These are phyloP conservation scores for Cyrtonyx montezumae DNA, from an alignment of 2,113 vertebrate genomes.

Conservation along the genomic window DNA sequence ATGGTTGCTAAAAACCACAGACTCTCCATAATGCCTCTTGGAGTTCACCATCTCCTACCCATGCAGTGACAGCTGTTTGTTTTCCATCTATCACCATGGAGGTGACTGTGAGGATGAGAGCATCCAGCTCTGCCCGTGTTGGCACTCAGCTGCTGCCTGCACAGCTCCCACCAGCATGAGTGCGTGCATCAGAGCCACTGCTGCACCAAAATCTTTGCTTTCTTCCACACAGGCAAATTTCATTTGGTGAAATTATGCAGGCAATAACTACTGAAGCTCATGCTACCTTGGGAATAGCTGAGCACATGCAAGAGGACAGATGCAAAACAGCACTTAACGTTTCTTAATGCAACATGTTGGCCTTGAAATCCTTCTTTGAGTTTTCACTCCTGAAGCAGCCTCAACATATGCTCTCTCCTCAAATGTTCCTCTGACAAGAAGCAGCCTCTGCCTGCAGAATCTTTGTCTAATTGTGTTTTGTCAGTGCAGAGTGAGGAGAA, in stretches of 20 bases:
- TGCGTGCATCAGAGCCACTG: accelerated
- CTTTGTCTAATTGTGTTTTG: constrained; percentile 38
- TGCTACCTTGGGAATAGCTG: constrained; percentile 63
- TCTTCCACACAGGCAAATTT: constrained; percentile 38
- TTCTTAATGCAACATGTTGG: constrained; percentile 48
- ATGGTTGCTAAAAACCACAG: background rate
- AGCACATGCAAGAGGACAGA: constrained; percentile 61
- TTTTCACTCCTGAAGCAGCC: constrained; percentile 56
- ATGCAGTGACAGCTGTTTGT: background rate
- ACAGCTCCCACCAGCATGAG: background rate
- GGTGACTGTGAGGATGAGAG: accelerated
- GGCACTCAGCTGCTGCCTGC: background rate
- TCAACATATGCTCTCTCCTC: constrained; percentile 8
- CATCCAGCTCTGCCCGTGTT: accelerated
- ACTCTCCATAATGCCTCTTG: accelerated
- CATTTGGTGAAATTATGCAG: constrained; percentile 64
- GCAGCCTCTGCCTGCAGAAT: background rate
- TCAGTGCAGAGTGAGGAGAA: background rate
- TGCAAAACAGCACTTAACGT: constrained; percentile 49
- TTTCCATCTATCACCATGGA: background rate
- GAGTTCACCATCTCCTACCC: background rate
- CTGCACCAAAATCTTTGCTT: background rate
- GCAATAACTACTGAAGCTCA: constrained; percentile 58
- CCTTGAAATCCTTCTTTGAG: constrained; percentile 66
- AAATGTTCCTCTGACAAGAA: constrained; percentile 56